A percentile compares a stretch with the other conserved stretches of the same genome.
Evolutionary conservation across 2,888 invertebrate species (phyloP).

Genomic region (Idaea straminata): DNA sequence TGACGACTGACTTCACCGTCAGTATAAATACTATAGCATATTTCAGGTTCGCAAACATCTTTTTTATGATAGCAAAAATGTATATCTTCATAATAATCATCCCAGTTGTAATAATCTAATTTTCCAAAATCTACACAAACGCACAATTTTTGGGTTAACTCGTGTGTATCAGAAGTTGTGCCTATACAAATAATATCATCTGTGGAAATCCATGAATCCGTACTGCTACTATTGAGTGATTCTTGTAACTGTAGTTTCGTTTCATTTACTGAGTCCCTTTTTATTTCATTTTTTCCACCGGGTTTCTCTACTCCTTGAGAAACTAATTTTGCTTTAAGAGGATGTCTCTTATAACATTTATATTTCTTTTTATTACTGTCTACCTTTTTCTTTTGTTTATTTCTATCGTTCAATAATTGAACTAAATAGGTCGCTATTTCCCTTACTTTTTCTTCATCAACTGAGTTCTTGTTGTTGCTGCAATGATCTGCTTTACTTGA

Average conservation of each 20-base stretch:
- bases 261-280: background rate
- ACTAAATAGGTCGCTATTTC: background rate
- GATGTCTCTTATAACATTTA: background rate
- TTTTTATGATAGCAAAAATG: conserved; percentile 51
- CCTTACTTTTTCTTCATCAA: background rate
- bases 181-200: background rate
- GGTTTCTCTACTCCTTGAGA: conserved; percentile 66
- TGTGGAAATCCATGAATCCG: conserved; percentile 3
- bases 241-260: background rate
- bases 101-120: conserved; percentile 42
- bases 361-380: background rate
- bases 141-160: conserved; percentile 40
- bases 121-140: conserved; percentile 63
- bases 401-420: background rate
- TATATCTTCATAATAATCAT: conserved; percentile 53
- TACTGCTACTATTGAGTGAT: background rate
- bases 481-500: background rate
- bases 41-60: conserved; percentile 36
- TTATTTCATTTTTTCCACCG: conserved; percentile 40
- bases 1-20: conserved; percentile 26
- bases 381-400: background rate
- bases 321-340: conserved; percentile 45
- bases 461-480: background rate
- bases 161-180: background rate
- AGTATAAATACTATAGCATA: conserved; percentile 53